A percentile compares a stretch with the other conserved stretches of the same genome.
These are phyloP conservation scores for Nebria ingens DNA, from an alignment of 1,140 invertebrate species.

Conservation along the genomic window DNA sequence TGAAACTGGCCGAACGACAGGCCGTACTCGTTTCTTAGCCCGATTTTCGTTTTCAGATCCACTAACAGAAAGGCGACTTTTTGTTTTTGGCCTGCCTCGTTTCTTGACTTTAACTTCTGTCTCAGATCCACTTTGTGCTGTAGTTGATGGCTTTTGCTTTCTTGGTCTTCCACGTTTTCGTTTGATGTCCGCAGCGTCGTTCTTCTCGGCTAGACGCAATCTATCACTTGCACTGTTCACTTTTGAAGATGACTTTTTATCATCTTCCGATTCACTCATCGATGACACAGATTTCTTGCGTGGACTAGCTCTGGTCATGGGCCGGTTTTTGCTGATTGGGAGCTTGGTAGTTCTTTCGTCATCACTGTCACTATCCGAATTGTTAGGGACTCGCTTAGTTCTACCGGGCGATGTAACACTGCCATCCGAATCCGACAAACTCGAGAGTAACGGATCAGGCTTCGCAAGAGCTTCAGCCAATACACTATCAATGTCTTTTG, in stretches of 20 bases:
- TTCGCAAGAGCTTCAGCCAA: conserved; percentile 33
- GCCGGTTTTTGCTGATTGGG: conserved; percentile 24
- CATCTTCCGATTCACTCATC: conserved; percentile 25
- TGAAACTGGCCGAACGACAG: conserved; percentile 15
- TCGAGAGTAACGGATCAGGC: conserved; percentile 23
- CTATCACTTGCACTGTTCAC: not conserved
- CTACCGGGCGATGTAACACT: conserved; percentile 13
- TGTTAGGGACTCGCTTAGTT: conserved; percentile 12
- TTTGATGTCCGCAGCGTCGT: not conserved
- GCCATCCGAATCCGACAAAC: conserved; percentile 29
- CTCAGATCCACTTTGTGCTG: conserved; percentile 12
- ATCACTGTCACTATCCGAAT: conserved; percentile 26
- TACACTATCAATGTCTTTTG: conserved; percentile 36
- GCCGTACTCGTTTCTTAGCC: conserved; percentile 20
- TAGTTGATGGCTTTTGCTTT: conserved; percentile 32
- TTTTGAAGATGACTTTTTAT: conserved; percentile 7
- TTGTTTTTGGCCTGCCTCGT: conserved; percentile 16
- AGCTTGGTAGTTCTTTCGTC: conserved; percentile 20
- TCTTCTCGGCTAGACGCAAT: conserved; percentile 29
- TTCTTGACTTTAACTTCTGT: conserved; percentile 28
- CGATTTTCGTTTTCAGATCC: conserved; percentile 14
- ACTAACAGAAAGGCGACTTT: conserved; percentile 23
- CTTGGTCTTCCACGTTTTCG: conserved; percentile 26
- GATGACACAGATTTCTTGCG: conserved; percentile 26
- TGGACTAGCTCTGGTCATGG: conserved; percentile 23